Conservation (phyloP, 2,797 vertebrate species). For the Vultur gryphus region DNA sequence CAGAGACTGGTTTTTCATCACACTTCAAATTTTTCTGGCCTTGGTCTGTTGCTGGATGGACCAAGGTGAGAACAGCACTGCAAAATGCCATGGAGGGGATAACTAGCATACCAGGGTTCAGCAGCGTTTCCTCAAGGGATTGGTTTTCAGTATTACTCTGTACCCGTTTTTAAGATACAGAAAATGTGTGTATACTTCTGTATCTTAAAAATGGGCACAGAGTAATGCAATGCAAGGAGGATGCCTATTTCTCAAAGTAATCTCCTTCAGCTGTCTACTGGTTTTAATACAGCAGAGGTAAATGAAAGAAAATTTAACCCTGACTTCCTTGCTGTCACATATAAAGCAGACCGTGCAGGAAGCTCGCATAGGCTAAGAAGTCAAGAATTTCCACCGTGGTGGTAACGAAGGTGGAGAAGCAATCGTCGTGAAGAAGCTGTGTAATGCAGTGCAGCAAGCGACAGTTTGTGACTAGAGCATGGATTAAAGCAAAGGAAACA, state of each 20-base stretch:
- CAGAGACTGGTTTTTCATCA: background rate
- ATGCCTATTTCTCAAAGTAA: background rate
- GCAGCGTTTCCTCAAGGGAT: background rate
- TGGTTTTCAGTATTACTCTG: background rate
- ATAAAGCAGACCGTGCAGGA: background rate
- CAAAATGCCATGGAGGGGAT: background rate
- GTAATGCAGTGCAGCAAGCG: background rate
- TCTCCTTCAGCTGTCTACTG: background rate
- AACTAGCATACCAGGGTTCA: background rate
- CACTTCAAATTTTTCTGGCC: background rate
- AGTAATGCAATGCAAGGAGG: background rate
- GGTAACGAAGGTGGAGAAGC: background rate
- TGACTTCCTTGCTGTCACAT: background rate
- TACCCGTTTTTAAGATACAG: background rate
- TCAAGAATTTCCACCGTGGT: background rate
- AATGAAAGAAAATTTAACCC: background rate
- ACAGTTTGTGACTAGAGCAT: background rate
- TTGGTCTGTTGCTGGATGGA: background rate
- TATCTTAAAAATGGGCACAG: background rate
- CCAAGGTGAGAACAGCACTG: background rate
- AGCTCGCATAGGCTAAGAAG: background rate
- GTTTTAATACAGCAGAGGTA: background rate
- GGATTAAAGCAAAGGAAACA: slow-evolving; percentile 57
- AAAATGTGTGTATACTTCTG: background rate
- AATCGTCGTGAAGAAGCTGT: background rate